These are phyloP conservation scores for Tipula unca DNA, from an alignment of 2,888 invertebrate genomes.

Conservation along the genomic window DNA sequence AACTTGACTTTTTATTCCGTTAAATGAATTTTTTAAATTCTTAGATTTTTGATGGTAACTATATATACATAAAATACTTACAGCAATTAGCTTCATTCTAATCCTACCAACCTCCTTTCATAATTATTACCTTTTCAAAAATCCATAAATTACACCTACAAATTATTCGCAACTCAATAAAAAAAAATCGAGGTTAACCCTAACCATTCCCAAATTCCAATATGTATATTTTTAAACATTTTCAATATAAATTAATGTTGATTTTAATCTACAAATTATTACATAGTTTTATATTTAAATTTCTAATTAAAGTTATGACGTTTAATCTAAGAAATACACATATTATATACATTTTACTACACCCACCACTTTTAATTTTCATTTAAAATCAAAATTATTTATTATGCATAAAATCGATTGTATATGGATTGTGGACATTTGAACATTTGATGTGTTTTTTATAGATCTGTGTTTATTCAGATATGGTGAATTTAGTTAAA, in stretches of 20 bases:
- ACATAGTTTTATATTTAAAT: not conserved
- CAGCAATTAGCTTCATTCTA: too few species aligned
- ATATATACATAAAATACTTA: too few species aligned
- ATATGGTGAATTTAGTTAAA: too few species aligned
- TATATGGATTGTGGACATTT: not conserved
- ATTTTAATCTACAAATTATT: not conserved
- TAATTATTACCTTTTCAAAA: too few species aligned
- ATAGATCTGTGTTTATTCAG: too few species aligned
- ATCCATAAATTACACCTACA: too few species aligned
- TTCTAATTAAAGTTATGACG: not conserved
- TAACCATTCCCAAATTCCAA: not conserved
- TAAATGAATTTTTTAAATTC: too few species aligned
- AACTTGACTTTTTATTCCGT: too few species aligned
- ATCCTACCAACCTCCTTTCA: too few species aligned
- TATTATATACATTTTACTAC: not conserved
- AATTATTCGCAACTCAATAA: too few species aligned
- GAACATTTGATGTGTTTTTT: too few species aligned
- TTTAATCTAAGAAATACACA: not conserved
- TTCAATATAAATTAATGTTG: not conserved
- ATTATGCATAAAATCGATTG: not conserved
- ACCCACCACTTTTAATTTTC: not conserved
- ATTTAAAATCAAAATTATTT: not conserved
- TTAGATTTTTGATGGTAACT: too few species aligned
- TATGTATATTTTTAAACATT: not conserved
- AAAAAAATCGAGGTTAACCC: not conserved